Evolutionary conservation across 2,888 invertebrate species (phyloP).

Genomic region (Cataglyphis livida): DNA sequence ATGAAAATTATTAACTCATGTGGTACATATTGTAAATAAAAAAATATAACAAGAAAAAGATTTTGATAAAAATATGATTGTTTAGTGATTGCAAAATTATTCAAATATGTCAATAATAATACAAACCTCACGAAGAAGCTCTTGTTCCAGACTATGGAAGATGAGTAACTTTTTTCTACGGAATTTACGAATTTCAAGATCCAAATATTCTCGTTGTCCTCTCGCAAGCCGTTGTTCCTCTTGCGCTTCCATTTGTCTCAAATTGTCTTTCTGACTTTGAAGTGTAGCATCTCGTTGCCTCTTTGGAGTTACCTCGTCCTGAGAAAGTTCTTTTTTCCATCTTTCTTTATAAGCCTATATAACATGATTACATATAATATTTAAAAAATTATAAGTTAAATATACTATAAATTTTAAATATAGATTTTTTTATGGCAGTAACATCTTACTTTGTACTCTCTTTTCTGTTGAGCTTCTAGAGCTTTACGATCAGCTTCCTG

Average conservation of each 20-base stretch:
- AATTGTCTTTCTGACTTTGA: constrained; percentile 96
- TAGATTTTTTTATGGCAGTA: background rate
- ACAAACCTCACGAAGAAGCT: constrained; percentile 94
- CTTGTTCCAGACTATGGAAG: constrained; percentile 95
- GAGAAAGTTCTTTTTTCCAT: constrained; percentile 97
- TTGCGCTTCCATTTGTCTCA: constrained; percentile 96
- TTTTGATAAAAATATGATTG: background rate
- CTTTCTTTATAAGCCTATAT: constrained; percentile 94
- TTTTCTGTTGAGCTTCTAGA: constrained; percentile 96
- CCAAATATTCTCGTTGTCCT: constrained; percentile 96
- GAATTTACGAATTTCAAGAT: constrained; percentile 96
- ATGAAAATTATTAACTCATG: background rate
- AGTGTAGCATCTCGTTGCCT: constrained; percentile 95
- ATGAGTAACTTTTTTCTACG: constrained; percentile 95
- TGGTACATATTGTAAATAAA: background rate
- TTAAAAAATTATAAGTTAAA: background rate
- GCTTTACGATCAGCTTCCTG: constrained; percentile 97
- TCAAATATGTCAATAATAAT: constrained; percentile 16
- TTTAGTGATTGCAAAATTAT: background rate
- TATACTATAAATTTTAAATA: background rate
- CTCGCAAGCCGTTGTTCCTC: constrained; percentile 95
- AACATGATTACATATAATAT: background rate
- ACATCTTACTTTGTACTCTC: constrained; percentile 92
- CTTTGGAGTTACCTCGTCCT: constrained; percentile 97
- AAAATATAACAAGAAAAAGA: background rate